A percentile compares a stretch with the other conserved stretches of the same genome.
These are phyloP conservation scores for Acestrorhynchus altus DNA, from an alignment of 2,797 vertebrate species.

Conservation along the genomic window DNA sequence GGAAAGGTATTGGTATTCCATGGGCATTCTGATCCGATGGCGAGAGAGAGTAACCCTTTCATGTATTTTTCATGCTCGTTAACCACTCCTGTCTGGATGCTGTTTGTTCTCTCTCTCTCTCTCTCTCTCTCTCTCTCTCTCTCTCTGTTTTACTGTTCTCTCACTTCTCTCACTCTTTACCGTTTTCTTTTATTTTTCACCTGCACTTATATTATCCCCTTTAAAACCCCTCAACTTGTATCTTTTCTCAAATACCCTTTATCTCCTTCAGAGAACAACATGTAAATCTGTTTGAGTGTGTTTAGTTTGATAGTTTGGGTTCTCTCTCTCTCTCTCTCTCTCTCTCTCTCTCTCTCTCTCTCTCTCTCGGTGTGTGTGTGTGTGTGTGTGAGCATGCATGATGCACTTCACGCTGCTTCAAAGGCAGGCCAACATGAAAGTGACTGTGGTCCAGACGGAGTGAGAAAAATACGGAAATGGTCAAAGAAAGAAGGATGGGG, in stretches of 20 bases:
- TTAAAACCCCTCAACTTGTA: constrained; percentile 16
- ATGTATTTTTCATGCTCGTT: constrained; percentile 73
- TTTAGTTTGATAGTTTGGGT: constrained; percentile 20
- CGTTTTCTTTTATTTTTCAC: constrained; percentile 7
- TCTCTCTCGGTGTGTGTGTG: constrained; percentile 20
- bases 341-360: too few species aligned
- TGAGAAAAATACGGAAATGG: constrained; percentile 26
- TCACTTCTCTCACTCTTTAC: background rate
- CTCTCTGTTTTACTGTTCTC: constrained; percentile 3
- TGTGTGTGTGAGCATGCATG: constrained; percentile 28
- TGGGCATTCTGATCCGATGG: constrained; percentile 39
- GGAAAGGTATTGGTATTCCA: constrained; percentile 62
- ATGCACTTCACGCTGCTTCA: constrained; percentile 28
- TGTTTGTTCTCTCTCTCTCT: constrained; percentile 54
- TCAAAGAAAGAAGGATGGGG: constrained; percentile 5
- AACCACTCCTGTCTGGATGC: constrained; percentile 69
- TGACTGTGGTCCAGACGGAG: constrained; percentile 33
- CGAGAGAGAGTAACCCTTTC: constrained; percentile 68
- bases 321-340: constrained; percentile 17
- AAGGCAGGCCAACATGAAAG: constrained; percentile 41
- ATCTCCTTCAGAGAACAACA: constrained; percentile 11
- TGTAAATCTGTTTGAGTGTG: constrained; percentile 33
- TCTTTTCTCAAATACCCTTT: constrained; percentile 32
- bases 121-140: constrained; percentile 36
- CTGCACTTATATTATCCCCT: constrained; percentile 11